A percentile compares a stretch with the other conserved stretches of the same genome.
Evolutionary conservation across 2,797 vertebrate genomes (phyloP).

Genomic region (Neosilurus hyrtlii): DNA sequence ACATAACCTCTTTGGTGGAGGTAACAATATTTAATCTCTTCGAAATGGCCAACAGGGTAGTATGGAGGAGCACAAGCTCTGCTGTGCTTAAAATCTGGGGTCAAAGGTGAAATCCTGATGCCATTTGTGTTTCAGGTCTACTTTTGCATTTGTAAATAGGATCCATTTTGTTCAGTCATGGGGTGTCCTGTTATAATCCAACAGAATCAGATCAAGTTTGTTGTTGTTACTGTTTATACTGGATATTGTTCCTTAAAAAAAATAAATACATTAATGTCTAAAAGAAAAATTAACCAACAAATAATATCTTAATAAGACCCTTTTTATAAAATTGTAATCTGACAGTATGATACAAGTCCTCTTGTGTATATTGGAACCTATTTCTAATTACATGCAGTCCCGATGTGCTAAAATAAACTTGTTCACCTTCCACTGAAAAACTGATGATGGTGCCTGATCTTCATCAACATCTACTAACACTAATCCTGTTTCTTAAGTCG

Average conservation of each 20-base stretch:
- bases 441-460: neutral
- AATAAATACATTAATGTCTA: too few species aligned
- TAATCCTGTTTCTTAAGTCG: slow-evolving; percentile 50
- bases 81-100: slow-evolving; percentile 38
- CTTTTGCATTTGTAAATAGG: slow-evolving; percentile 40
- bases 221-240: neutral
- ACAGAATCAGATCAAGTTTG: neutral
- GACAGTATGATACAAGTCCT: neutral
- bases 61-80: slow-evolving; percentile 41
- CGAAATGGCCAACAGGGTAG: slow-evolving; percentile 2
- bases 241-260: neutral
- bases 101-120: slow-evolving; percentile 55
- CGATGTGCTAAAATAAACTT: neutral
- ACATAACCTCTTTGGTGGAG: too few species aligned
- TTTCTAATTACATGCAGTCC: neutral
- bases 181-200: slow-evolving; percentile 31
- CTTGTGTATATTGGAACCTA: neutral
- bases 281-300: too few species aligned
- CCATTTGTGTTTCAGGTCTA: slow-evolving; percentile 50
- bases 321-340: neutral
- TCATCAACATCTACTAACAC: neutral
- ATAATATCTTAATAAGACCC: too few species aligned
- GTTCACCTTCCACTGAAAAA: neutral
- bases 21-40: neutral
- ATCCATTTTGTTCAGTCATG: slow-evolving; percentile 28